Evolutionary conservation across 2,797 vertebrate genomes (phyloP), one percentile per base, ranked within the genome.

Genomic region (Fratercula arctica): DNA sequence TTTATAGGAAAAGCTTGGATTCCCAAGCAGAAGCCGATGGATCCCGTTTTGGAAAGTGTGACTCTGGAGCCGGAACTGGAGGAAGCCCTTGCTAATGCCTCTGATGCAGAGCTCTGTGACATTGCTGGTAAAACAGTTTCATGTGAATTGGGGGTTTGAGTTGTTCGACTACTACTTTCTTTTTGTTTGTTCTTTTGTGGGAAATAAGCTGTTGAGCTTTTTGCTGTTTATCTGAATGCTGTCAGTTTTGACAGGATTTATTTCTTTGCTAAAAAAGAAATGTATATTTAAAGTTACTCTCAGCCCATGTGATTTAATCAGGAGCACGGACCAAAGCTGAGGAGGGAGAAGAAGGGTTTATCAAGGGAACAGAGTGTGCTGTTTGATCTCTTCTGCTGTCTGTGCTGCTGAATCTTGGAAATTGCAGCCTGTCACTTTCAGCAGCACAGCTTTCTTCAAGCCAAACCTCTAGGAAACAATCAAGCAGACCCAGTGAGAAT

Each of bases 41-140:
- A 99, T 95, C 99, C 99, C 2, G 99, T 99, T 94, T 98, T 99
- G 93, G 99, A 99, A 97, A 99, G 95, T 29, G 99, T 99, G 89
- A 99, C 99, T 2, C 98, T 99, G 93, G 99, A 99, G 96, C 99
- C 99, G 0, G 99, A 99, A 97, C 98, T 99, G 85, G 99, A 99
- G 94, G 99, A 99, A 97, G 99, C 99, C 25, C 97, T 99, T 73
- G 98, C 99, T 8, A 99, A 98, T 19, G 99, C 99, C 18, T 98
- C 99, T 2, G 99, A 99, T 56, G 99, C 99, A 21, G 99, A 99
- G 79, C 98, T 99, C 87, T 99, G 99, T 86, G 99, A 99, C 91
- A 99, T 99, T 11, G 99, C 99, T 98, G 99, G 99, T 99, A 98
- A 97, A 96, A 53, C 26, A 66, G 6, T 85, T 93, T 90, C 48